phyloP scores from a whole-genome alignment of 2,113 vertebrate genomes.

The Mus musculus region DNA sequence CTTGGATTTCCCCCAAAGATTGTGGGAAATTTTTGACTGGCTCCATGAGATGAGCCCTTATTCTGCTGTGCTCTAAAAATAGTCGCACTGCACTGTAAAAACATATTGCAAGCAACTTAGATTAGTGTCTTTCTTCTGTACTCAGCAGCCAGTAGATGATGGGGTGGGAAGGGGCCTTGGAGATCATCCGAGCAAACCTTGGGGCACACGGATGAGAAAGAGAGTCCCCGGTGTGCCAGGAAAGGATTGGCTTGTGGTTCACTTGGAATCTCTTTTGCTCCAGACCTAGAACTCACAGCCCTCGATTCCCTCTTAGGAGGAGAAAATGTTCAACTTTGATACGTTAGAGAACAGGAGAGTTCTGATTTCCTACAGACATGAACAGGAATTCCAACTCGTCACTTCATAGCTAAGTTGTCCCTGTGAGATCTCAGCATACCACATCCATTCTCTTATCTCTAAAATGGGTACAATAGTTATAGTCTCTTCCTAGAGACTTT shows the following conservation, averaged over 20 bases:
- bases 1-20: slow-evolving; percentile 83
- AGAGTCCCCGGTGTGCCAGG: neutral
- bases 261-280: neutral
- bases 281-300: neutral
- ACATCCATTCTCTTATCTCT: neutral
- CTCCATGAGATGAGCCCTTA: slow-evolving; percentile 80
- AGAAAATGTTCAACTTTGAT: neutral
- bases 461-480: neutral
- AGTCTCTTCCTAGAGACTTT: neutral
- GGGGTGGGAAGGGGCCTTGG: neutral
- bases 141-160: slow-evolving; percentile 21
- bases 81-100: slow-evolving; percentile 74
- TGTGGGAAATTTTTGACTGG: slow-evolving; percentile 80
- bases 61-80: slow-evolving; percentile 85
- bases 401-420: neutral
- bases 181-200: neutral
- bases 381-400: neutral
- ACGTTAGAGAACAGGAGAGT: neutral
- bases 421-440: neutral
- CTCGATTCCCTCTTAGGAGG: neutral
- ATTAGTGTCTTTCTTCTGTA: slow-evolving; percentile 69
- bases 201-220: slow-evolving; percentile 22
- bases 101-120: slow-evolving; percentile 67
- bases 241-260: neutral
- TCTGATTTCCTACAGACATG: neutral